These are phyloP conservation scores for Hipposideros armiger DNA, from an alignment of 2,113 vertebrate species.

Conservation along the genomic window DNA sequence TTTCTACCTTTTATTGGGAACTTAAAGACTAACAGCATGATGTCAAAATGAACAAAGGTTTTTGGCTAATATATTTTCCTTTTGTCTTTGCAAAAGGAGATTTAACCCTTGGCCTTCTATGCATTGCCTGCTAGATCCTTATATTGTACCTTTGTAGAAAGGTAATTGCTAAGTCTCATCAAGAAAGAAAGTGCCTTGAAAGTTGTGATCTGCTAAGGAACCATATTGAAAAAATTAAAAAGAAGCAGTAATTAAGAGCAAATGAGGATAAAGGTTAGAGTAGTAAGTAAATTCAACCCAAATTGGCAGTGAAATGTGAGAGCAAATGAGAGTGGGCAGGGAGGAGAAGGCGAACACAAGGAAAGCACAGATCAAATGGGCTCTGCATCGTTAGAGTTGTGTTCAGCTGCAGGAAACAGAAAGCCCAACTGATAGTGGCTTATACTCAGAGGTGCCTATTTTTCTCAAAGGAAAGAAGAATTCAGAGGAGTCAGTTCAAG, in stretches of 20 bases:
- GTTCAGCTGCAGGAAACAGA: background rate
- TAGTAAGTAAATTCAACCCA: background rate
- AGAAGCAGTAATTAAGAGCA: conserved; percentile 55
- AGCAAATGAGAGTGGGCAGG: background rate
- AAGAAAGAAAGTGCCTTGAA: conserved; percentile 42
- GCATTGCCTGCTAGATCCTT: background rate
- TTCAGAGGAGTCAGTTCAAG: background rate
- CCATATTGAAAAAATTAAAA: conserved; percentile 56
- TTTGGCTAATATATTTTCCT: background rate
- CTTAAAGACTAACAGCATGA: background rate
- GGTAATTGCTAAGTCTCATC: background rate
- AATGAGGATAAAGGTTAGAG: background rate
- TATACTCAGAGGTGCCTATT: background rate
- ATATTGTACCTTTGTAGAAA: background rate
- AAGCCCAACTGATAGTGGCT: background rate
- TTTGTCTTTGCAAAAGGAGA: background rate
- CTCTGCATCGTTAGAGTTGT: background rate
- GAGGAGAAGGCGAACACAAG: too few species aligned
- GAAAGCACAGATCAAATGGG: accelerated
- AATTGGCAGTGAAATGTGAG: background rate
- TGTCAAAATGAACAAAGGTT: conserved; percentile 7
- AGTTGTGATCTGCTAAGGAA: conserved; percentile 48
- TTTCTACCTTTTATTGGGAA: conserved; percentile 22
- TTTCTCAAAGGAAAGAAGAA: background rate
- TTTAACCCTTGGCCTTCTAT: background rate